Evolutionary conservation across 1,140 invertebrate species (phyloP).

Genomic region (Apolygus lucorum): DNA sequence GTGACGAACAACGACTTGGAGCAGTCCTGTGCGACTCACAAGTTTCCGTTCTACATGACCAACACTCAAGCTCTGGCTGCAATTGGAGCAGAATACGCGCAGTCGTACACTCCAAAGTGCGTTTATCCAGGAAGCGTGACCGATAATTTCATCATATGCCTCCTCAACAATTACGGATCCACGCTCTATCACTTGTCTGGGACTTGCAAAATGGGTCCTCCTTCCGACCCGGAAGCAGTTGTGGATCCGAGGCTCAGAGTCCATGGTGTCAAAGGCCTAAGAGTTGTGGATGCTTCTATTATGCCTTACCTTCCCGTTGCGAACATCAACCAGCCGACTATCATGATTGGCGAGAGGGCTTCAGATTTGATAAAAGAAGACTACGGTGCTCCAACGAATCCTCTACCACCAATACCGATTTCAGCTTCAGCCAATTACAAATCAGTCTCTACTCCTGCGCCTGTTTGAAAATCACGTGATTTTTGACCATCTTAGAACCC

Average conservation of each 20-base stretch:
- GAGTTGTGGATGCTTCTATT: slow-evolving; percentile 42
- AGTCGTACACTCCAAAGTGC: not conserved
- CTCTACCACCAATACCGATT: not conserved
- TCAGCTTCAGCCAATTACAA: too few species aligned
- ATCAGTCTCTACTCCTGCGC: too few species aligned
- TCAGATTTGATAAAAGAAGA: slow-evolving; percentile 36
- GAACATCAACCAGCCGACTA: slow-evolving; percentile 38
- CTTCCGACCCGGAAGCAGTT: slow-evolving; percentile 61
- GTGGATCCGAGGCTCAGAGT: slow-evolving; percentile 52
- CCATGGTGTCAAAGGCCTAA: slow-evolving; percentile 30
- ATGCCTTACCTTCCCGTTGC: slow-evolving; percentile 40
- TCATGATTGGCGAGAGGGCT: slow-evolving; percentile 40
- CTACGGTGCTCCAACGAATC: not conserved
- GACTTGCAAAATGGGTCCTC: slow-evolving; percentile 59
- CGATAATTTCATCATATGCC: slow-evolving; percentile 35
- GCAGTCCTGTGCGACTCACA: slow-evolving; percentile 37
- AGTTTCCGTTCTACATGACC: slow-evolving; percentile 5
- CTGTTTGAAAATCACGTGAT: too few species aligned
- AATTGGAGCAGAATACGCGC: slow-evolving; percentile 30
- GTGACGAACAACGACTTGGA: slow-evolving; percentile 42
- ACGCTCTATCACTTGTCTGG: slow-evolving; percentile 63
- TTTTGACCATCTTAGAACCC: too few species aligned
- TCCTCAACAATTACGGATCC: slow-evolving; percentile 43
- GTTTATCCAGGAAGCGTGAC: not conserved
- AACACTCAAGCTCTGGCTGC: slow-evolving; percentile 44